Evolutionary conservation across 2,797 vertebrate species (phyloP).

Genomic region (Rousettus madagascariensis): DNA sequence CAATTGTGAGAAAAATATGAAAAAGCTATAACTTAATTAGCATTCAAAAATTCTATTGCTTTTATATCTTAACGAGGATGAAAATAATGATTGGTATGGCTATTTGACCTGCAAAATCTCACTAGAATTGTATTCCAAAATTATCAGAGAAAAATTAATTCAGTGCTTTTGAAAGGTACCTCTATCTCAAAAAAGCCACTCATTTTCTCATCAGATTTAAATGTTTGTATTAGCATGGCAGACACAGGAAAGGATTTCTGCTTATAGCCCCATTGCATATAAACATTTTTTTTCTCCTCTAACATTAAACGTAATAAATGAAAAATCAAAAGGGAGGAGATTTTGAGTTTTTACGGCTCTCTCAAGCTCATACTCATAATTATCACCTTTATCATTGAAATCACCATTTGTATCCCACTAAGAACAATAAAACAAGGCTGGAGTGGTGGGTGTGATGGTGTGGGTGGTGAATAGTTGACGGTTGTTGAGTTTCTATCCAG

Average conservation of each 20-base stretch:
- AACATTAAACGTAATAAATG: neutral
- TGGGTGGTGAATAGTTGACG: neutral
- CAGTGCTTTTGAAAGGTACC: neutral
- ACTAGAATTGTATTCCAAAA: neutral
- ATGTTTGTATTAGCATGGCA: constrained; percentile 63
- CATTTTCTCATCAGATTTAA: constrained; percentile 60
- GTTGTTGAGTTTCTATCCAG: neutral
- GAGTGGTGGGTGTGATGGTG: rapidly evolving
- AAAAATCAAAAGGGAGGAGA: neutral
- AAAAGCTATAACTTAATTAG: neutral
- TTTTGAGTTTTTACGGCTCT: constrained; percentile 33
- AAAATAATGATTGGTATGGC: neutral
- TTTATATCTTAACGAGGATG: neutral
- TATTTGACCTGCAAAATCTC: neutral
- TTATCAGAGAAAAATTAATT: constrained; percentile 12
- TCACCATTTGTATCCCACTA: too few relatives aligned
- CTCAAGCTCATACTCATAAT: neutral
- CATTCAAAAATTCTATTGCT: neutral
- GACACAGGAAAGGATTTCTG: constrained; percentile 32
- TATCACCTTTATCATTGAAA: neutral
- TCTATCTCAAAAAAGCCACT: neutral
- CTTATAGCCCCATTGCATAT: neutral
- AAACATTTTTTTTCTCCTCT: constrained; percentile 5
- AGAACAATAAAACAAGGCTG: neutral
- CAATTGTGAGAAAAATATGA: neutral